Evolutionary conservation across 2,113 vertebrate species (phyloP).

Genomic region (Cygnus atratus): DNA sequence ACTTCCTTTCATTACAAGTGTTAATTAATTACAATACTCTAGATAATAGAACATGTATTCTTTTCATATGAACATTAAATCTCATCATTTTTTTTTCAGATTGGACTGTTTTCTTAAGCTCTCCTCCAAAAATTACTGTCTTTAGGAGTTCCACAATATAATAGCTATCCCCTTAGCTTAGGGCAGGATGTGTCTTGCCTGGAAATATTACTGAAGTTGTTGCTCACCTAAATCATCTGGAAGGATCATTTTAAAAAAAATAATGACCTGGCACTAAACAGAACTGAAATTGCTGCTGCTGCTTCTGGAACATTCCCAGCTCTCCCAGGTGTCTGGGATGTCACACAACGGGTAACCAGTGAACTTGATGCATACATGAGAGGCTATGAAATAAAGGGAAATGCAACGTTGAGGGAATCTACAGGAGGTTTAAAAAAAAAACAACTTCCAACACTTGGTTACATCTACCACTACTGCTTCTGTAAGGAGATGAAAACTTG

Average conservation of each 20-base stretch:
- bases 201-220: background rate
- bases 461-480: background rate
- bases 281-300: background rate
- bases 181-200: background rate
- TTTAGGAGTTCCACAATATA: background rate
- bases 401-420: background rate
- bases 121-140: background rate
- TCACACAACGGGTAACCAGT: background rate
- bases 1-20: background rate
- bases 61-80: background rate
- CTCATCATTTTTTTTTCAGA: background rate
- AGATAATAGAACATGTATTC: background rate
- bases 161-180: background rate
- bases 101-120: background rate
- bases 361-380: fast-evolving
- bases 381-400: background rate
- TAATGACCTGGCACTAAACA: background rate
- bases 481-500: background rate
- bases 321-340: background rate
- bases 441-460: background rate
- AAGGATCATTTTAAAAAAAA: background rate
- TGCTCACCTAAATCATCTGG: background rate
- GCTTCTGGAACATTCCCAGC: background rate
- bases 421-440: background rate
- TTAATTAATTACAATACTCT: background rate